These are phyloP conservation scores for Gallinago undulata DNA, from an alignment of 2,113 vertebrate species.

Conservation along the genomic window DNA sequence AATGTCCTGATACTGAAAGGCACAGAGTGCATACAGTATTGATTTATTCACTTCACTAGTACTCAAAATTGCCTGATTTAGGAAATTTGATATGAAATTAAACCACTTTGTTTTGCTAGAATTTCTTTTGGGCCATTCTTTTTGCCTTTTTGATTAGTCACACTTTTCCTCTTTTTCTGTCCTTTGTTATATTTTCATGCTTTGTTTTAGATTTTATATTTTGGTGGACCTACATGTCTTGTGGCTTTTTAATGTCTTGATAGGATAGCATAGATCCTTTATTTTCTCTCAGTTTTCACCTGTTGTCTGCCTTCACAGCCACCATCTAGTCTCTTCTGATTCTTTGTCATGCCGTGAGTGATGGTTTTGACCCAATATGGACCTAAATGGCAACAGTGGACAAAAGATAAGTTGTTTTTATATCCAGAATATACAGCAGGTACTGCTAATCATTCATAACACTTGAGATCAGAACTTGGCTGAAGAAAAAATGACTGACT, in stretches of 20 bases:
- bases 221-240: neutral
- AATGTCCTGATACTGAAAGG: neutral
- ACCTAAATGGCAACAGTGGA: neutral
- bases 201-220: neutral
- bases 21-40: neutral
- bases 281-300: neutral
- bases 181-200: neutral
- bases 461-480: neutral
- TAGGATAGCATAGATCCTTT: neutral
- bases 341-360: accelerated
- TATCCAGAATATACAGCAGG: neutral
- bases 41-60: neutral
- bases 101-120: neutral
- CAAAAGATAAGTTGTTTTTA: neutral
- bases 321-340: neutral
- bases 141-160: neutral
- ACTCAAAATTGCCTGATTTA: neutral
- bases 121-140: neutral
- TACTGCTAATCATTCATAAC: neutral
- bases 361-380: neutral
- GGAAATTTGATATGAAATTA: neutral
- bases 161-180: neutral
- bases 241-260: neutral
- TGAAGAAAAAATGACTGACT: neutral
- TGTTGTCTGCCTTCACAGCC: neutral